Percentiles rank a stretch among this genome's conserved stretches.
Evolutionary conservation across 2,797 vertebrate genomes (phyloP).

Genomic region (Mormyrops attenuatus): DNA sequence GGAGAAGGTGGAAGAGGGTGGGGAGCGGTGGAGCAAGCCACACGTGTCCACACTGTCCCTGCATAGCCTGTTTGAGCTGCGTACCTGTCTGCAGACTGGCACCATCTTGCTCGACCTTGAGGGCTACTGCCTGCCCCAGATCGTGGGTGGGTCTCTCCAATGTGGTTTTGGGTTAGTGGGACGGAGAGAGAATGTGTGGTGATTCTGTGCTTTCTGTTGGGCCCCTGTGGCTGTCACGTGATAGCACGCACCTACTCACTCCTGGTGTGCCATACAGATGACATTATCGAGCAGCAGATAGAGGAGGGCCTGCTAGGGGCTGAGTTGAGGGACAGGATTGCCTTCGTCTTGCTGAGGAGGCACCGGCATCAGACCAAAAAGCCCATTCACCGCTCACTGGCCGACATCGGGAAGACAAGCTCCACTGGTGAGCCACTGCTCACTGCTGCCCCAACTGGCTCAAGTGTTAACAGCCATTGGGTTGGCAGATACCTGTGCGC

Average conservation of each 20-base stretch:
- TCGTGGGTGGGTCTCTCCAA: constrained; percentile 72
- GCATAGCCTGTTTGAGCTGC: constrained; percentile 92
- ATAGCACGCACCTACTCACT: not conserved
- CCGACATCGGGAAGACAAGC: constrained; percentile 84
- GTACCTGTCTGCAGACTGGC: constrained; percentile 87
- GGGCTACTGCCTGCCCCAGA: constrained; percentile 83
- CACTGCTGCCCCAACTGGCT: not conserved
- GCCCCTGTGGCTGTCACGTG: constrained; percentile 51
- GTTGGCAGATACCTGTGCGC: not conserved
- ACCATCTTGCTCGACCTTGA: constrained; percentile 87
- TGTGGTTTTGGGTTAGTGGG: not conserved
- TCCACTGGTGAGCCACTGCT: constrained; percentile 58
- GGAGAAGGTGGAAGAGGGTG: constrained; percentile 95
- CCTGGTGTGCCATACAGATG: constrained; percentile 58
- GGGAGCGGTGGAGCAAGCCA: constrained; percentile 94
- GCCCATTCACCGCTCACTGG: constrained; percentile 86
- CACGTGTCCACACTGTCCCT: constrained; percentile 91
- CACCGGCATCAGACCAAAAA: constrained; percentile 97
- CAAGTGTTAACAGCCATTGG: constrained; percentile 23
- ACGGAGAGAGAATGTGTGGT: not conserved
- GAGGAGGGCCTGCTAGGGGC: constrained; percentile 78
- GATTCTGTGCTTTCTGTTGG: not conserved
- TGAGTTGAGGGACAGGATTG: constrained; percentile 84
- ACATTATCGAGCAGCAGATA: constrained; percentile 84
- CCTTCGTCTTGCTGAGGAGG: constrained; percentile 83